Conservation (phyloP, 2,888 invertebrate genomes). For the Actias luna region DNA sequence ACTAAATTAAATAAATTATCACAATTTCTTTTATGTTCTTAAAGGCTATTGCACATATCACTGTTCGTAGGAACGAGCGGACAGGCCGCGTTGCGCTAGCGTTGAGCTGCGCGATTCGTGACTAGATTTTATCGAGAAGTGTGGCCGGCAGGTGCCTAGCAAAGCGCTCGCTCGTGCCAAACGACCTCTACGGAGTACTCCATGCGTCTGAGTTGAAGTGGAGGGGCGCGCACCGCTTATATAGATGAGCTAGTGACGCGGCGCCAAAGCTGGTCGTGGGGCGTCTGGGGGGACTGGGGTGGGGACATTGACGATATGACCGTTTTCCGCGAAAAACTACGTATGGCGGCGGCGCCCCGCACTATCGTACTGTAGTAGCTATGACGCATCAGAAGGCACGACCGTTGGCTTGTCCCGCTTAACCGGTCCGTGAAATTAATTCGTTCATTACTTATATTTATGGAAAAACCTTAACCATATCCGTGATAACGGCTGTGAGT, state of each 20-base stretch:
- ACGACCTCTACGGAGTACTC: constrained; percentile 83
- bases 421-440: constrained; percentile 37
- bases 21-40: constrained; percentile 69
- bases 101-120: constrained; percentile 76
- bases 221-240: constrained; percentile 73
- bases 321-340: constrained; percentile 79
- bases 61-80: constrained; percentile 81
- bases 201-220: constrained; percentile 81
- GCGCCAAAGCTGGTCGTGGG: constrained; percentile 45
- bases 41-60: constrained; percentile 81
- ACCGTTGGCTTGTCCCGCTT: constrained; percentile 63
- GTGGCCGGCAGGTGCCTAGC: constrained; percentile 83
- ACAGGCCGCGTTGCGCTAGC: constrained; percentile 74
- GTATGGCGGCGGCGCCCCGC: constrained; percentile 55
- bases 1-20: constrained; percentile 80
- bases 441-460: constrained; percentile 22
- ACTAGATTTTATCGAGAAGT: constrained; percentile 78
- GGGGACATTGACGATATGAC: constrained; percentile 58
- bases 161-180: constrained; percentile 83
- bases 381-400: constrained; percentile 66
- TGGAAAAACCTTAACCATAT: constrained; percentile 33
- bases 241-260: constrained; percentile 72
- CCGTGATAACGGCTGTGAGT: constrained; percentile 54
- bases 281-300: constrained; percentile 30
- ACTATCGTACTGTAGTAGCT: constrained; percentile 51